Base-by-base conservation (phyloP, 2,113 vertebrate species). In the Phalacrocorax brasilianus region DNA sequence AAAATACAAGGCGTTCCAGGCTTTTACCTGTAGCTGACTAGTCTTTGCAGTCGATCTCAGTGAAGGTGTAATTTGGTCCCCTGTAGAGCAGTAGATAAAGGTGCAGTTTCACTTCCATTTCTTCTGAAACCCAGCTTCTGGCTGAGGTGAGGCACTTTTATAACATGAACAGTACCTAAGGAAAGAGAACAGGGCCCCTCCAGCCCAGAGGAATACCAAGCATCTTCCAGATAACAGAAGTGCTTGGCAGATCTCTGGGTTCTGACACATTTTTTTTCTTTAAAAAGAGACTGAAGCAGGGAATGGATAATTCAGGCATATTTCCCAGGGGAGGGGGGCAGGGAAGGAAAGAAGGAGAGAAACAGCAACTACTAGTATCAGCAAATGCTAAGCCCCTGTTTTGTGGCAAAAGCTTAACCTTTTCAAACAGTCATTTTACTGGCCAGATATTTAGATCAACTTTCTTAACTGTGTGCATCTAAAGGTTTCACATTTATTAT, bases 261-360 rank as follows among this genome's bases (percentile, higher is more conserved):
- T 94, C 58, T 80, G 33, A 75, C 14, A 50, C 12, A 42, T 4
- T 5, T 59, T 92, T 92, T 76, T 87, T 38, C 18, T 44, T 68
- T 52, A 17, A 3, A 28, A 13, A 68, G 28, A 45, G 24, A 58
- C 7, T 14, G 28, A 73, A 91, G 35, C 5, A 45, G 26, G 22
- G 28, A 77, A 66, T 32, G 11, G 11, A 7, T 28, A 56, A 79
- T 6, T 33, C 3, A 8, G 26, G 6, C 7, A 65, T 30, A 28
- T 35, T 89, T 83, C 49, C 35, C 2, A 1, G 5, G 3, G 5
- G 22, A 21, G 4, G 1, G 3, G 5, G 26, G 2, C 26, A 66
- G 6, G 8, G 7, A 40, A 32, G 28, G 56, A 58, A 79, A 32
- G 6, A 38, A 12, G 4, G 8, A 44, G 21, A 53, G 52, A 87